Conservation (phyloP, 2,888 invertebrate genomes). For the Synergus umbraculus region DNA sequence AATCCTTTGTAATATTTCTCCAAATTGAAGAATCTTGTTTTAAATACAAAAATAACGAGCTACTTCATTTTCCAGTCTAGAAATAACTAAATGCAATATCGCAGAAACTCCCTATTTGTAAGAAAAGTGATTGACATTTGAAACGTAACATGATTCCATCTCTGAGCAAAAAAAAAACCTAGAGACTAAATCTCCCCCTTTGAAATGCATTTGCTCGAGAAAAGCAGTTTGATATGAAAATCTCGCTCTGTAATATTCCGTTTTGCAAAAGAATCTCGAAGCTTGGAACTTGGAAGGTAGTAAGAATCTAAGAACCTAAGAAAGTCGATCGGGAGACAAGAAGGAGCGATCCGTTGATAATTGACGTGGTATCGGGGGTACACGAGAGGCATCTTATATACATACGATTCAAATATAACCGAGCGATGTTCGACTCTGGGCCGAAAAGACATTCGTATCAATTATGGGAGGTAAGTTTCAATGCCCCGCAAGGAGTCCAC, state of each 20-base stretch:
- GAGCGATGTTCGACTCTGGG: slow-evolving; percentile 70
- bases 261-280: slow-evolving; percentile 24
- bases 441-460: slow-evolving; percentile 76
- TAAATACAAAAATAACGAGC: neutral
- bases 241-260: slow-evolving; percentile 6
- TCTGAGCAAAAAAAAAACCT: neutral
- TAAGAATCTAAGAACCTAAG: neutral
- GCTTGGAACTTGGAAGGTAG: slow-evolving; percentile 4
- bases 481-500: slow-evolving; percentile 69
- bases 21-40: neutral
- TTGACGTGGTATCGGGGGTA: slow-evolving; percentile 64
- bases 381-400: slow-evolving; percentile 55
- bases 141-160: slow-evolving; percentile 20
- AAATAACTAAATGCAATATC: slow-evolving; percentile 37
- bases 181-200: slow-evolving; percentile 27
- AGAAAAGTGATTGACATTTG: slow-evolving; percentile 26
- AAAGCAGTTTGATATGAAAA: slow-evolving; percentile 34
- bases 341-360: slow-evolving; percentile 63
- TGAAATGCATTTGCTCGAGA: slow-evolving; percentile 21
- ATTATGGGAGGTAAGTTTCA: slow-evolving; percentile 73
- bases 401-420: slow-evolving; percentile 68
- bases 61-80: neutral
- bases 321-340: slow-evolving; percentile 35
- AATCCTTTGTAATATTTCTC: no score
- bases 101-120: slow-evolving; percentile 21